phyloP scores from a whole-genome alignment of 2,113 vertebrate genomes.

The Grantiella picta region DNA sequence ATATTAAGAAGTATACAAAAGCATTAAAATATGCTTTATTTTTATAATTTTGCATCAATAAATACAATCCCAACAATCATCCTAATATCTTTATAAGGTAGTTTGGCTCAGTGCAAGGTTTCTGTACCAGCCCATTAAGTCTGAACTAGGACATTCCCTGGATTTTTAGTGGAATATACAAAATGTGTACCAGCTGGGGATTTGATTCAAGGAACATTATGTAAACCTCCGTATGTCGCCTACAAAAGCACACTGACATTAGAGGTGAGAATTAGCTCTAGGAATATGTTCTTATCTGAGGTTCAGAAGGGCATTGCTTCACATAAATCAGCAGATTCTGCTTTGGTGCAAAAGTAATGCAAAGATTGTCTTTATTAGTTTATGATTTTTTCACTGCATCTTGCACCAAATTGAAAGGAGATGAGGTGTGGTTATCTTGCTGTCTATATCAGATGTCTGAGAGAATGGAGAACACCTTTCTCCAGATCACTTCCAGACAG shows the following conservation, averaged over 20 bases:
- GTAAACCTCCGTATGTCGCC: background rate
- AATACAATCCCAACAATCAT: background rate
- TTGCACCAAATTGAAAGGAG: background rate
- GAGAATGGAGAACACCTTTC: background rate
- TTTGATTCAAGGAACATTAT: background rate
- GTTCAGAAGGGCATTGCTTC: background rate
- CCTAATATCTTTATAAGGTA: background rate
- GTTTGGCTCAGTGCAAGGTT: background rate
- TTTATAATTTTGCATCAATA: background rate
- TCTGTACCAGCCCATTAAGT: background rate
- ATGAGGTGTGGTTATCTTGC: background rate
- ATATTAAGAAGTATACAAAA: background rate
- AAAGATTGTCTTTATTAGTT: background rate
- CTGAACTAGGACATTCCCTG: background rate
- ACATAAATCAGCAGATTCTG: background rate
- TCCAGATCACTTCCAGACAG: background rate
- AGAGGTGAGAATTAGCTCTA: background rate
- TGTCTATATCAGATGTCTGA: background rate
- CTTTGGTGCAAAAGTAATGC: background rate
- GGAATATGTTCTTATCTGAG: background rate
- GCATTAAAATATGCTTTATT: background rate
- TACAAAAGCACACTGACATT: background rate
- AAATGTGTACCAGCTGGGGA: background rate
- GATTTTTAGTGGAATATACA: background rate
- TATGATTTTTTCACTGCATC: background rate